phyloP scores from a whole-genome alignment of 2,888 invertebrate genomes.

The Drosophila neotestacea region DNA sequence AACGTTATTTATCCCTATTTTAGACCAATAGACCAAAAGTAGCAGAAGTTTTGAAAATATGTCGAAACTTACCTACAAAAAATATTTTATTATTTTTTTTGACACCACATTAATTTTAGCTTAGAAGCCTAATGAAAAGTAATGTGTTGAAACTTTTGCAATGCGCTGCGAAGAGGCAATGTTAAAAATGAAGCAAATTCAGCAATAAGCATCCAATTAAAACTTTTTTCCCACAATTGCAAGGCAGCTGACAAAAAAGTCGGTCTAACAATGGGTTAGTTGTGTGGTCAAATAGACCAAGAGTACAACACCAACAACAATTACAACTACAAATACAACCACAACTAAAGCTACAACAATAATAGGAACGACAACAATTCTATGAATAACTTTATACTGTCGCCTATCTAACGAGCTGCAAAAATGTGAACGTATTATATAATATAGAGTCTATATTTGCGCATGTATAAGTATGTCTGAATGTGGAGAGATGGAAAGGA shows the following conservation, averaged over 20 bases:
- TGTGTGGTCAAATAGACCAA: conserved; percentile 37
- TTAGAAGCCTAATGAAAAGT: conserved; percentile 28
- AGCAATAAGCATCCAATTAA: conserved; percentile 78
- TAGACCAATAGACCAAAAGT: too few relatives aligned
- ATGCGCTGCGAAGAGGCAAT: background rate
- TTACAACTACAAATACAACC: background rate
- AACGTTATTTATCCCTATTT: too few relatives aligned
- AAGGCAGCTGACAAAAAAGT: conserved; percentile 53
- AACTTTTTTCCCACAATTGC: conserved; percentile 68
- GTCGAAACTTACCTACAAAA: too few relatives aligned
- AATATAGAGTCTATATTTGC: conserved; percentile 15
- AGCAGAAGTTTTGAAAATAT: too few relatives aligned
- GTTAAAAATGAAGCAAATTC: conserved; percentile 62
- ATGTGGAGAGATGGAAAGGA: background rate
- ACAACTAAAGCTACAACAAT: conserved; percentile 3
- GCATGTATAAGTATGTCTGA: conserved; percentile 10
- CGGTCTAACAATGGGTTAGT: conserved; percentile 52
- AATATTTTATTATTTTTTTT: background rate
- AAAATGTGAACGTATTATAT: conserved; percentile 61
- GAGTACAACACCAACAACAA: background rate
- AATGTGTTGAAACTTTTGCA: conserved; percentile 28
- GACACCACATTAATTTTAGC: conserved; percentile 10
- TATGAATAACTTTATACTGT: conserved; percentile 65
- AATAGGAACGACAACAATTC: conserved; percentile 27
- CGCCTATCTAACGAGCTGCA: conserved; percentile 79